phyloP scores from a whole-genome alignment of 2,888 invertebrate species.

The Ichneumon xanthorius region DNA sequence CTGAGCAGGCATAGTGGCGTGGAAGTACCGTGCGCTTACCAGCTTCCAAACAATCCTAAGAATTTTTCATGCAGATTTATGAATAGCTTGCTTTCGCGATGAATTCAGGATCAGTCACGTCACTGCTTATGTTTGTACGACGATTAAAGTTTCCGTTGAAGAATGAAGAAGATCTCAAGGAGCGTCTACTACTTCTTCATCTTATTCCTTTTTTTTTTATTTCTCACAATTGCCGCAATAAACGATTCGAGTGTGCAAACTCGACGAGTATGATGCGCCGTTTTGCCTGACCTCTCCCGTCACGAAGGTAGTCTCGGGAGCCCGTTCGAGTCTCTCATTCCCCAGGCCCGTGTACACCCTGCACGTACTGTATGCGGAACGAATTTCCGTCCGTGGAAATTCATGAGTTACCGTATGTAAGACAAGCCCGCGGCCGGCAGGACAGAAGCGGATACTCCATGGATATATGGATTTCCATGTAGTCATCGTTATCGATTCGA shows the following conservation, averaged over 20 bases:
- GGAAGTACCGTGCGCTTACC: neutral
- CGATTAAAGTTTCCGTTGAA: neutral
- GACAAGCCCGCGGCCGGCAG: constrained; percentile 4
- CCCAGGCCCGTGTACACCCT: neutral
- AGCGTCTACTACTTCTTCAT: neutral
- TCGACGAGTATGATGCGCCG: neutral
- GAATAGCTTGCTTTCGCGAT: neutral
- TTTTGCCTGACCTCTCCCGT: constrained; percentile 5
- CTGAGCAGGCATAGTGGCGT: neutral
- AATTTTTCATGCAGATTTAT: constrained; percentile 1
- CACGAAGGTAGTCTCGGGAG: constrained; percentile 15
- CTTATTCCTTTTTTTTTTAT: neutral
- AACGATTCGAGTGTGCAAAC: neutral
- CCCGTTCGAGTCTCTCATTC: neutral
- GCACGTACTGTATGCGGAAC: constrained; percentile 31
- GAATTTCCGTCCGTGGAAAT: constrained; percentile 40
- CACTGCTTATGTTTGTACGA: neutral
- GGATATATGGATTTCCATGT: constrained; percentile 67
- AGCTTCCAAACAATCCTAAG: constrained; percentile 15
- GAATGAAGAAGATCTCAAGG: neutral
- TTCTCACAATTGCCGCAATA: neutral
- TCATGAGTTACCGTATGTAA: constrained; percentile 42
- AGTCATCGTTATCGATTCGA: constrained; percentile 79
- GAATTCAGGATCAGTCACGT: constrained; percentile 1
- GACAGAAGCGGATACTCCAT: constrained; percentile 53